Conservation (phyloP, 2,888 invertebrate species). For the Apeira syringaria region DNA sequence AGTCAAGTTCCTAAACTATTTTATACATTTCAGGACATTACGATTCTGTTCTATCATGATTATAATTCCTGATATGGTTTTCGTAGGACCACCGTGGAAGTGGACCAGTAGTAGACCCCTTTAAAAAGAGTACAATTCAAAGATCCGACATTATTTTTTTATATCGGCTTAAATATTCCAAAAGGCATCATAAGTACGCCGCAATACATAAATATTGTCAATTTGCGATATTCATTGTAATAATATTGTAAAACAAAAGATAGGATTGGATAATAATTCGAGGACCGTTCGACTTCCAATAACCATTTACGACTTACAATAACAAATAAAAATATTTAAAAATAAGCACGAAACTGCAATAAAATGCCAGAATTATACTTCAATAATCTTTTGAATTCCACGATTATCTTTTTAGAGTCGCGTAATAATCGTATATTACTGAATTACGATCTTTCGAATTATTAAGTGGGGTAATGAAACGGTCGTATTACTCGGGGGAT, state of each 20-base stretch:
- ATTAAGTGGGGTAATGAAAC: conserved; percentile 44
- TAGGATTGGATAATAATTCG: background rate
- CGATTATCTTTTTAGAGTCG: conserved; percentile 58
- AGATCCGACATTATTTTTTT: too few relatives aligned
- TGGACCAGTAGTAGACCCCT: too few relatives aligned
- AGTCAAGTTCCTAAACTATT: too few relatives aligned
- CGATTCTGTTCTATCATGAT: too few relatives aligned
- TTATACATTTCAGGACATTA: too few relatives aligned
- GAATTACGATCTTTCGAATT: conserved; percentile 48
- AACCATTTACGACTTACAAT: conserved; percentile 43
- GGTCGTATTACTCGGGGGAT: conserved; percentile 45
- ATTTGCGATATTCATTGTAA: too few relatives aligned
- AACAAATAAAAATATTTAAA: conserved; percentile 42
- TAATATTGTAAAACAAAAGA: conserved; percentile 4
- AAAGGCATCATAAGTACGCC: too few relatives aligned
- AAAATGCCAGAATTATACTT: conserved; percentile 63
- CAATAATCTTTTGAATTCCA: conserved; percentile 59
- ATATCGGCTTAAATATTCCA: too few relatives aligned
- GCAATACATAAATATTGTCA: too few relatives aligned
- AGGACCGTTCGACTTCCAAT: conserved; percentile 32
- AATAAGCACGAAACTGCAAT: conserved; percentile 62
- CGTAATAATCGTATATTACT: conserved; percentile 64
- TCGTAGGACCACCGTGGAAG: too few relatives aligned
- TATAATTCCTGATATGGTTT: too few relatives aligned
- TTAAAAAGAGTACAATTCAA: too few relatives aligned